Evolutionary conservation across 2,888 invertebrate genomes (phyloP), one percentile per base, ranked within the genome.

Genomic region (Xanthia icteritia): DNA sequence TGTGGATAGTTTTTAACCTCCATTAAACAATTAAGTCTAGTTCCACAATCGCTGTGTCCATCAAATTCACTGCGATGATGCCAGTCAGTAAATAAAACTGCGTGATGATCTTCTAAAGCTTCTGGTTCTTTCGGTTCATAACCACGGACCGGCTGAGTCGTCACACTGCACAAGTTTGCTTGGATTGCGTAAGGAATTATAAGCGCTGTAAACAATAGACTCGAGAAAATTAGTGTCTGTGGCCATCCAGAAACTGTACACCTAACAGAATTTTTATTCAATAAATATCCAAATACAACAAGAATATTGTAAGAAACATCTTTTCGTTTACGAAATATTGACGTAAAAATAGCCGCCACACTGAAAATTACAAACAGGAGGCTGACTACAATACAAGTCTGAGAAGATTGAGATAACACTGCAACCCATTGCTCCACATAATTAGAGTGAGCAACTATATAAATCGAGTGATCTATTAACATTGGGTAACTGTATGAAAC

Each of bases 221-320:
- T 82, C 11, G 82, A 54, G 6, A 91, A 73, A 11, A 92, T 60
- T 0, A 93, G 39, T 31, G 84, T 83, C 31, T 88, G 86, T 11
- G 90, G 77, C 45, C 87, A 64, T 31, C 88, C 89, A 2, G 76
- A 31, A 58, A 79, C 82, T 48, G 85, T 80, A 15, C 86, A 78
- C 15, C 45, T 81, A 4, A 87, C 64, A n/a, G 45, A 67, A 5
- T 70, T 73, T 73, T 89, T 92, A 82, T 90, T 90, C 8, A 92
- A 77, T 77, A 92, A 89, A 65, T 88, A 90, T 63, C 93, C 93
- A 56, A 89, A 88, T 15, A 92, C 86, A 11, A 89, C 73, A 51
- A 93, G 73, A 36, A 90, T 56, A 23, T 89, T 86, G 15, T 89
- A 86, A 1, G 79, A 48, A 31, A 82, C 23, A 79, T 91, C 90